phyloP scores from a whole-genome alignment of 2,888 invertebrate genomes.

The Xestia xanthographa region DNA sequence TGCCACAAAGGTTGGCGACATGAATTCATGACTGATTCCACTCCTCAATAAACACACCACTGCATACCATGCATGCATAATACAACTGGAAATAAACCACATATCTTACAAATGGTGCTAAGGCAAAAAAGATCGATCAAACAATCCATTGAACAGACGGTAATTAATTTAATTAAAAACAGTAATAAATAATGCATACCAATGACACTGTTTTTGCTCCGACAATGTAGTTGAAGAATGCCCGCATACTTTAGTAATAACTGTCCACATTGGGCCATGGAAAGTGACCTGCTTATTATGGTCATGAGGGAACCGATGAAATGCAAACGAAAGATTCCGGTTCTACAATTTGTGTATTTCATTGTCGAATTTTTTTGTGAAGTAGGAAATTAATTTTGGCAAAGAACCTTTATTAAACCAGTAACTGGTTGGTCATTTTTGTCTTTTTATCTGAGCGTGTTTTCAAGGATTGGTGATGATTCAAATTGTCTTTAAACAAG shows the following conservation, averaged over 20 bases:
- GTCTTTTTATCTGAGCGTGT: not conserved
- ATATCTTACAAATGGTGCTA: constrained; percentile 29
- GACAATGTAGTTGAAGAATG: constrained; percentile 44
- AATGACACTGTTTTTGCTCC: constrained; percentile 50
- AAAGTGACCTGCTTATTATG: constrained; percentile 55
- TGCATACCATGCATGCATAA: constrained; percentile 34
- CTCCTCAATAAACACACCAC: constrained; percentile 16
- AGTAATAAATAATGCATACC: constrained; percentile 46
- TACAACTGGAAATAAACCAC: constrained; percentile 20
- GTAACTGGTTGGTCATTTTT: not conserved
- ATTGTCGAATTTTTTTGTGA: constrained; percentile 17
- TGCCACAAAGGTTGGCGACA: constrained; percentile 39
- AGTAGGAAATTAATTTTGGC: constrained; percentile 14
- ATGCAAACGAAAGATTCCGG: constrained; percentile 39
- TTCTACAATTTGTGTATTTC: constrained; percentile 7
- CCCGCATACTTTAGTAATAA: constrained; percentile 49
- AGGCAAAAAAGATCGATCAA: constrained; percentile 22
- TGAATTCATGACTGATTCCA: constrained; percentile 39
- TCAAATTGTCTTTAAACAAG: not conserved
- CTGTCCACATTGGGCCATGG: constrained; percentile 29
- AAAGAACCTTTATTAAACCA: not conserved
- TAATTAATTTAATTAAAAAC: constrained; percentile 53
- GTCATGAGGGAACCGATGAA: constrained; percentile 27
- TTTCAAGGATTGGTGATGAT: not conserved
- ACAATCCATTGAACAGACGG: constrained; percentile 12